Percentiles rank a stretch among this genome's conserved stretches.
These are phyloP conservation scores for Chaitophorus viminalis DNA, from an alignment of 2,888 invertebrate genomes.

Conservation along the genomic window DNA sequence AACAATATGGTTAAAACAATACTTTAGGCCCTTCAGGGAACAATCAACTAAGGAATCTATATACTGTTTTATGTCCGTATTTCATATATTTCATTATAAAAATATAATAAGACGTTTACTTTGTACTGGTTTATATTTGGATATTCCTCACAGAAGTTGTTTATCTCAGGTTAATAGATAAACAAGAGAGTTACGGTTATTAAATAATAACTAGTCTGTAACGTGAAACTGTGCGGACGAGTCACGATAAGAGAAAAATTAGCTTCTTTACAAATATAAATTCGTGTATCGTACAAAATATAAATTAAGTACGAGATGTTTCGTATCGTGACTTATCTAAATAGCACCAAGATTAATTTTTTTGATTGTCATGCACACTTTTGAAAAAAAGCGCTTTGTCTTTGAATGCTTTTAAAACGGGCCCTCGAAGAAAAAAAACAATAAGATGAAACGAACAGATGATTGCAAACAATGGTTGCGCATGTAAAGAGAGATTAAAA, in stretches of 20 bases:
- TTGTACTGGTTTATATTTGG: not conserved
- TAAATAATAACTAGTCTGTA: conserved; percentile 45
- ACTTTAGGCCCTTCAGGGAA: no score
- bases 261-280: conserved; percentile 36
- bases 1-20: no score
- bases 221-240: conserved; percentile 16
- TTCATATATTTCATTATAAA: not conserved
- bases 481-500: not conserved
- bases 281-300: not conserved
- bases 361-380: conserved; percentile 15
- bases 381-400: not conserved
- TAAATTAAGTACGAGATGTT: not conserved
- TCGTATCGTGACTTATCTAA: conserved; percentile 52
- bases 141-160: not conserved
- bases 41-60: no score
- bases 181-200: not conserved
- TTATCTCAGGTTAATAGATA: conserved; percentile 7
- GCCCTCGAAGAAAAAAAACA: conserved; percentile 2
- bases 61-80: no score
- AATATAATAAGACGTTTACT: not conserved
- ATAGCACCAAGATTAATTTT: conserved; percentile 25
- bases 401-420: not conserved
- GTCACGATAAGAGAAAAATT: conserved; percentile 37
- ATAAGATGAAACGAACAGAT: conserved; percentile 28
- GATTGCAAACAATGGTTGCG: not conserved